Percentiles rank a stretch among this genome's conserved stretches.
Conservation (phyloP, 37 sponge, comb jelly and placozoan genomes). For the Crambe crambe region DNA sequence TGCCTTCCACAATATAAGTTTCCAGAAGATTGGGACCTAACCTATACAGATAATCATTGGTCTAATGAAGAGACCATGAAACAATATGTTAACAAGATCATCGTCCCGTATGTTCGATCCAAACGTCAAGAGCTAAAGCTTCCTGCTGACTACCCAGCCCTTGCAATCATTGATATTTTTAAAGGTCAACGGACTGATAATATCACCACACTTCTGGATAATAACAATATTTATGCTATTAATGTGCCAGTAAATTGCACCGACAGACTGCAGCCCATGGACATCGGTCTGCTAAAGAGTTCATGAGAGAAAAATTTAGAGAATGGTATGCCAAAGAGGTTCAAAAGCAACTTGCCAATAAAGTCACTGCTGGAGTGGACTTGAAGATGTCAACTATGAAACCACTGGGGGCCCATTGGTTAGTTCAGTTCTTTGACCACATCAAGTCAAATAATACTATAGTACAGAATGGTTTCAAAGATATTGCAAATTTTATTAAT, state of each 20-base stretch:
- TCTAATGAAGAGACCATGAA: no score
- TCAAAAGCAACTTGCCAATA: not conserved
- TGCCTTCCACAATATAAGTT: no score
- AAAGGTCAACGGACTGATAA: slow-evolving; percentile 49
- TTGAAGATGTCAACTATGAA: slow-evolving; percentile 44
- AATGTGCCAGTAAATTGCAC: slow-evolving; percentile 60
- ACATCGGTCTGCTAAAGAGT: slow-evolving; percentile 38
- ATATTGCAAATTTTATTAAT: slow-evolving; percentile 17
- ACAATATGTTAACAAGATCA: not conserved
- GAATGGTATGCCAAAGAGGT: slow-evolving; percentile 58
- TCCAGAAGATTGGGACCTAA: no score
- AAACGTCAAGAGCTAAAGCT: slow-evolving; percentile 41
- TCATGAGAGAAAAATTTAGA: slow-evolving; percentile 36
- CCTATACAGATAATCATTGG: no score
- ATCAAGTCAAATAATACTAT: slow-evolving; percentile 19
- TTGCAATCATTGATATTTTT: slow-evolving; percentile 59
- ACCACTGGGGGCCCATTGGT: slow-evolving; percentile 63
- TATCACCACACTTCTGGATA: slow-evolving; percentile 1
- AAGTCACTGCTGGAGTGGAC: not conserved
- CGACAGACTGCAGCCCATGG: slow-evolving; percentile 59
- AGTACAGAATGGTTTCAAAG: slow-evolving; percentile 66
- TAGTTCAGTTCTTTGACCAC: slow-evolving; percentile 51
- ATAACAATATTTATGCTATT: slow-evolving; percentile 22
- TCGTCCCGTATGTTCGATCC: not conserved
- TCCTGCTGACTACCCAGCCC: slow-evolving; percentile 27